These are phyloP conservation scores for Temnothorax unifasciatus DNA, from an alignment of 2,888 invertebrate species.

Conservation along the genomic window DNA sequence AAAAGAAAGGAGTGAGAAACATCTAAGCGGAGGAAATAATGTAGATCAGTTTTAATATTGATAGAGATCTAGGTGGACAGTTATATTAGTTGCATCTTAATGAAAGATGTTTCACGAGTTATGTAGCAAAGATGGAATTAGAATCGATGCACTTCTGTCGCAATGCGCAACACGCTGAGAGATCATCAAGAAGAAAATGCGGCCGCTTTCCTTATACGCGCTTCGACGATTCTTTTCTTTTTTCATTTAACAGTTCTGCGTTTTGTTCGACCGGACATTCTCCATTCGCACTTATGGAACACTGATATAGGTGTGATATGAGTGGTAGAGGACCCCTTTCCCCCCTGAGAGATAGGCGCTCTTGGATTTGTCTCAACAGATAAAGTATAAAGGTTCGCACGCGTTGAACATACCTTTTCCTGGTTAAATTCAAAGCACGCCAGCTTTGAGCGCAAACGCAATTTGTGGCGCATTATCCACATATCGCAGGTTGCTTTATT, in stretches of 20 bases:
- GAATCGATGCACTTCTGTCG: conserved; percentile 69
- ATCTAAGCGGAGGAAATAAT: background rate
- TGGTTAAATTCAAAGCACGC: conserved; percentile 83
- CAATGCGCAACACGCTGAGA: conserved; percentile 39
- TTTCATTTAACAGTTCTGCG: conserved; percentile 28
- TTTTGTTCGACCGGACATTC: conserved; percentile 59
- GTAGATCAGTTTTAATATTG: background rate
- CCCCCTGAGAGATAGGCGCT: conserved; percentile 55
- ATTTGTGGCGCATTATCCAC: conserved; percentile 83
- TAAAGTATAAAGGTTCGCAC: conserved; percentile 76
- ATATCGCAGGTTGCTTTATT: conserved; percentile 80
- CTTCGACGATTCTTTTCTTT: conserved; percentile 61
- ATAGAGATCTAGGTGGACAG: background rate
- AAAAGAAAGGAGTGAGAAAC: background rate
- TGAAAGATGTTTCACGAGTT: background rate
- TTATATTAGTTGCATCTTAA: conserved; percentile 6
- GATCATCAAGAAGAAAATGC: conserved; percentile 63
- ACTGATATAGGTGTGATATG: conserved; percentile 39
- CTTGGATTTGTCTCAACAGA: conserved; percentile 68
- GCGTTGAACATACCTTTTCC: conserved; percentile 85
- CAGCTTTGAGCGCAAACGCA: conserved; percentile 84
- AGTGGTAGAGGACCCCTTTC: background rate
- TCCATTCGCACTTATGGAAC: conserved; percentile 68
- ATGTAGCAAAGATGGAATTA: conserved; percentile 70
- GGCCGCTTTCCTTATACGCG: conserved; percentile 59